Evolutionary conservation across 2,113 vertebrate species (phyloP).

Genomic region (Myotis lucifugus): DNA sequence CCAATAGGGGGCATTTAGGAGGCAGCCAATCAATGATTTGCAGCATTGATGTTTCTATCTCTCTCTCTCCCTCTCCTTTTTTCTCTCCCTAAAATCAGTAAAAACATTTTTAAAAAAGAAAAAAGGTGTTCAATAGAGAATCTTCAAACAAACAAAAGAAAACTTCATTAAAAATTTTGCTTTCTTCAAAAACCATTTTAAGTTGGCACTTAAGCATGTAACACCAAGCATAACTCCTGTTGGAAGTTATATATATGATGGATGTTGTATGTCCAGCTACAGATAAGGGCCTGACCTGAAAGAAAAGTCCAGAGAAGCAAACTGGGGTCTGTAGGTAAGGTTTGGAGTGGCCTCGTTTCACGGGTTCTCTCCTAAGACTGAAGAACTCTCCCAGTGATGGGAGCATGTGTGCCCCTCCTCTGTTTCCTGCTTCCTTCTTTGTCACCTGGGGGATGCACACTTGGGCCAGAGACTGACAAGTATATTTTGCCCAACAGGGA

Average conservation of each 20-base stretch:
- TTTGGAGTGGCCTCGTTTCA: neutral
- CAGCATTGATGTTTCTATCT: neutral
- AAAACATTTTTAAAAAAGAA: neutral
- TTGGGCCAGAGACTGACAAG: neutral
- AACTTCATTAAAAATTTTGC: neutral
- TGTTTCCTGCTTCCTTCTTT: neutral
- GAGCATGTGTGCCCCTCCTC: neutral
- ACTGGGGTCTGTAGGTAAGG: neutral
- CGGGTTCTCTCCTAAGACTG: neutral
- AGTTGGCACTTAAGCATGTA: neutral
- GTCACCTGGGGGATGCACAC: neutral
- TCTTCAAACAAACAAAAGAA: neutral
- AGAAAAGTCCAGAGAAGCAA: neutral
- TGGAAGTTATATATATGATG: neutral
- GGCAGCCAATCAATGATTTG: neutral
- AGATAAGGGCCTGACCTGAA: neutral
- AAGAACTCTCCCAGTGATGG: neutral
- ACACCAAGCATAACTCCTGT: neutral
- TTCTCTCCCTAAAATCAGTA: neutral
- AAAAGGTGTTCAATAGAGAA: slow-evolving; percentile 1
- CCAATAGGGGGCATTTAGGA: neutral
- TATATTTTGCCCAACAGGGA: neutral
- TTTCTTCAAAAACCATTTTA: neutral
- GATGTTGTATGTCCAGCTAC: neutral
- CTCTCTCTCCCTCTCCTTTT: neutral